phyloP scores from a whole-genome alignment of 2,113 vertebrate genomes.

The Grantiella picta region DNA sequence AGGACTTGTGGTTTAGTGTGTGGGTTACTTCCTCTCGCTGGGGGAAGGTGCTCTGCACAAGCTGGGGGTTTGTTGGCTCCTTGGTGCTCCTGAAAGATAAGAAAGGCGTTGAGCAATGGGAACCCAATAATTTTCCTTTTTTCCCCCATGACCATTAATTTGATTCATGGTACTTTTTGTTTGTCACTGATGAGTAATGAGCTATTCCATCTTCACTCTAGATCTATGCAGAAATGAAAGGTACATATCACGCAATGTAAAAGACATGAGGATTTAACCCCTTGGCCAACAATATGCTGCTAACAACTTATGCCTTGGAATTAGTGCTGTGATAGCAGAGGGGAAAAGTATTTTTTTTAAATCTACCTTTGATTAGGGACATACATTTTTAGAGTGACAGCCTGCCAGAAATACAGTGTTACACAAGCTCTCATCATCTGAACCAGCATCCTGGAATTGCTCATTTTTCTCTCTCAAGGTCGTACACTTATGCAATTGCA shows the following conservation, averaged over 20 bases:
- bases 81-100: not conserved
- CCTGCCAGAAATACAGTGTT: slow-evolving; percentile 19
- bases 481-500: not conserved
- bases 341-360: not conserved
- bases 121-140: not conserved
- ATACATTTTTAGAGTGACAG: not conserved
- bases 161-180: slow-evolving; percentile 43
- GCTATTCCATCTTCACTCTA: not conserved
- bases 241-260: not conserved
- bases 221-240: not conserved
- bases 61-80: not conserved
- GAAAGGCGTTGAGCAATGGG: not conserved
- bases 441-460: not conserved
- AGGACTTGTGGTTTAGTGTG: not conserved
- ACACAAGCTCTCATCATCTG: slow-evolving; percentile 22
- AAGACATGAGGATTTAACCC: not conserved
- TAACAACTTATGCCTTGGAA: not conserved
- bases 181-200: not conserved
- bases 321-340: not conserved
- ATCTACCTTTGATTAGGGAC: slow-evolving; percentile 16
- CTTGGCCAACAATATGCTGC: not conserved
- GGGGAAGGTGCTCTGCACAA: not conserved
- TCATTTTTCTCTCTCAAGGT: slow-evolving; percentile 29
- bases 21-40: accelerated
- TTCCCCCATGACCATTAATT: not conserved